phyloP scores from a whole-genome alignment of 1,140 invertebrate species.

The Halesus radiatus region DNA sequence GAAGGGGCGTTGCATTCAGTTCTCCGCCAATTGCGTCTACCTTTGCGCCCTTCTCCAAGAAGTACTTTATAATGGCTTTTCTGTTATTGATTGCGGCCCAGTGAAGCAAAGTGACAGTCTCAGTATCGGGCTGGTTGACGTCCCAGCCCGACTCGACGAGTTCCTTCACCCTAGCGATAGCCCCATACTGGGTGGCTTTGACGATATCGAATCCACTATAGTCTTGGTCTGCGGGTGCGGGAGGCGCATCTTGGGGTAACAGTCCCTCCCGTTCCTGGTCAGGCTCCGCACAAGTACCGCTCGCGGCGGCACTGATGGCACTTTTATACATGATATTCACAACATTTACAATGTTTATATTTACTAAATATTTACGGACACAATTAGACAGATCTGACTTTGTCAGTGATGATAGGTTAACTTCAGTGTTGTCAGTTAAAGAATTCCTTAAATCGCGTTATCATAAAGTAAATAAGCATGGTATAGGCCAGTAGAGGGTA shows the following conservation, averaged over 20 bases:
- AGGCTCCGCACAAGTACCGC: constrained; percentile 62
- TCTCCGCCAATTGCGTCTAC: constrained; percentile 97
- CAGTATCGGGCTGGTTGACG: constrained; percentile 90
- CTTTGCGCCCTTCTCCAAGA: constrained; percentile 87
- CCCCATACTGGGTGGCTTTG: constrained; percentile 95
- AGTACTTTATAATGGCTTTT: constrained; percentile 91
- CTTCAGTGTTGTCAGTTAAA: constrained; percentile 37
- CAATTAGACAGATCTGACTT: constrained; percentile 46
- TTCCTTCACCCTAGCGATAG: constrained; percentile 85
- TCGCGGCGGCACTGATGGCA: constrained; percentile 58
- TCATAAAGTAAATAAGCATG: too few species aligned
- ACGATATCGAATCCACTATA: constrained; percentile 92
- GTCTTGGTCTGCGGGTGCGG: constrained; percentile 71
- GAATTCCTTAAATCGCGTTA: background rate
- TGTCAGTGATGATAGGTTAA: constrained; percentile 46
- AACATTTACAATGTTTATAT: constrained; percentile 51
- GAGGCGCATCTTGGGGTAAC: constrained; percentile 69
- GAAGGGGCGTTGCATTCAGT: constrained; percentile 93
- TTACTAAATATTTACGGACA: constrained; percentile 39
- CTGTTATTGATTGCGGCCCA: constrained; percentile 99
- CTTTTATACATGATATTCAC: constrained; percentile 48
- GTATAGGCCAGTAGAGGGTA: too few species aligned
- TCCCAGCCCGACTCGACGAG: constrained; percentile 90
- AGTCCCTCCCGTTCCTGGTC: constrained; percentile 69
- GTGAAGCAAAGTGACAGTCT: constrained; percentile 96